These are phyloP conservation scores for Hydraecia micacea DNA, from an alignment of 2,888 invertebrate species.

Conservation along the genomic window DNA sequence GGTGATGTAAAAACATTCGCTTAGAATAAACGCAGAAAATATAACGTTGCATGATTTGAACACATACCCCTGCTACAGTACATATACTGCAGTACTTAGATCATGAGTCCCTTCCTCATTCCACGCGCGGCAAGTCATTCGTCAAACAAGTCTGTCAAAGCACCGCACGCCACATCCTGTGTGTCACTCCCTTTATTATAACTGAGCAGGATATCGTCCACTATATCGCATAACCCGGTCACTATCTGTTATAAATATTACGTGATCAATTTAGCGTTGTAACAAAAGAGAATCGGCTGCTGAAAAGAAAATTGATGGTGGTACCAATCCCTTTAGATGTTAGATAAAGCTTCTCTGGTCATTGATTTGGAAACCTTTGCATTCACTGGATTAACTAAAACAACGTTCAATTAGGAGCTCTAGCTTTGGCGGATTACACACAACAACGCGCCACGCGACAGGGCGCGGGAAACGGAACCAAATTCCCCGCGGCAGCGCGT, in stretches of 20 bases:
- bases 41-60: background rate
- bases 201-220: slow-evolving; percentile 45
- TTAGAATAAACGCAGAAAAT: background rate
- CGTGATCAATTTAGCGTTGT: background rate
- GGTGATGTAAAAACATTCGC: background rate
- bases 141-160: slow-evolving; percentile 50
- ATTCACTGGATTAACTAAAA: background rate
- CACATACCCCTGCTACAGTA: background rate
- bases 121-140: slow-evolving; percentile 40
- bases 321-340: background rate
- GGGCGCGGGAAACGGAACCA: too few species aligned
- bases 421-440: background rate
- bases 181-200: slow-evolving; percentile 33
- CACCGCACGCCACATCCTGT: slow-evolving; percentile 57
- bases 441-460: too few species aligned
- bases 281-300: background rate
- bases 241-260: slow-evolving; percentile 10
- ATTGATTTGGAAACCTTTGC: background rate
- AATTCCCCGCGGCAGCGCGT: too few species aligned
- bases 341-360: background rate
- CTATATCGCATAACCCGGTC: slow-evolving; percentile 15
- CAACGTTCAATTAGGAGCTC: background rate
- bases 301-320: background rate
- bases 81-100: background rate
- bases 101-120: slow-evolving; percentile 30